Conservation (phyloP, 1,140 invertebrate genomes). For the Neoseiulus cucumeris region DNA sequence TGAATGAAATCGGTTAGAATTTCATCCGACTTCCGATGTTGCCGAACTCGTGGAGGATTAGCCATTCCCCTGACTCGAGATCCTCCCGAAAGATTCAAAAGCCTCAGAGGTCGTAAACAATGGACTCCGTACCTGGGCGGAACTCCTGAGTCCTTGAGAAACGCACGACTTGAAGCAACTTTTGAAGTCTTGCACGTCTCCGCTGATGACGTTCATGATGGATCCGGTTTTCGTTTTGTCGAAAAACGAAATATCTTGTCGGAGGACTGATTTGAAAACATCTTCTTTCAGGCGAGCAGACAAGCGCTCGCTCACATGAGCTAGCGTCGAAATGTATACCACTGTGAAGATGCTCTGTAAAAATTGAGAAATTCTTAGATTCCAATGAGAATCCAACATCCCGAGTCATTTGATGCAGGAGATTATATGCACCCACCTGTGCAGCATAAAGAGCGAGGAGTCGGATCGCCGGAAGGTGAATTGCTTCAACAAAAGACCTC, state of each 20-base stretch:
- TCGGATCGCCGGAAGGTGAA: conserved; percentile 42
- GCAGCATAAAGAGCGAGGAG: conserved; percentile 42
- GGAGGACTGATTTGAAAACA: conserved; percentile 59
- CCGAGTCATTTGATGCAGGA: conserved; percentile 5
- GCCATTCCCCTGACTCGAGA: too few species aligned
- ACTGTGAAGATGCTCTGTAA: conserved; percentile 63
- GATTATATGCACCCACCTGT: conserved; percentile 33
- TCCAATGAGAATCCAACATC: conserved; percentile 11
- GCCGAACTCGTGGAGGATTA: too few species aligned
- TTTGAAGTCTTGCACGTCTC: conserved; percentile 91
- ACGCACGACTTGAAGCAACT: conserved; percentile 78
- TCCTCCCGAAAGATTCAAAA: too few species aligned
- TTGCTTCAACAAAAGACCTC: conserved; percentile 36
- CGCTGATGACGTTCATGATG: conserved; percentile 66
- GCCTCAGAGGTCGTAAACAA: too few species aligned
- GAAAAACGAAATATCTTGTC: conserved; percentile 76
- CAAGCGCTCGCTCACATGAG: conserved; percentile 63
- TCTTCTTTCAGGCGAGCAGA: conserved; percentile 53
- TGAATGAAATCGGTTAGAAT: not conserved
- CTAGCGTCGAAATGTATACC: conserved; percentile 62
- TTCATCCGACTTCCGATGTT: not conserved
- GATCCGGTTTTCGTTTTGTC: conserved; percentile 74
- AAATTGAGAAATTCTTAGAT: conserved; percentile 20
- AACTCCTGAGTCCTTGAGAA: conserved; percentile 62
- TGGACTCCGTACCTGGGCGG: conserved; percentile 59